Percentiles rank a stretch among this genome's conserved stretches.
Conservation (phyloP, 2,113 vertebrate species). For the Oryzias javanicus region DNA sequence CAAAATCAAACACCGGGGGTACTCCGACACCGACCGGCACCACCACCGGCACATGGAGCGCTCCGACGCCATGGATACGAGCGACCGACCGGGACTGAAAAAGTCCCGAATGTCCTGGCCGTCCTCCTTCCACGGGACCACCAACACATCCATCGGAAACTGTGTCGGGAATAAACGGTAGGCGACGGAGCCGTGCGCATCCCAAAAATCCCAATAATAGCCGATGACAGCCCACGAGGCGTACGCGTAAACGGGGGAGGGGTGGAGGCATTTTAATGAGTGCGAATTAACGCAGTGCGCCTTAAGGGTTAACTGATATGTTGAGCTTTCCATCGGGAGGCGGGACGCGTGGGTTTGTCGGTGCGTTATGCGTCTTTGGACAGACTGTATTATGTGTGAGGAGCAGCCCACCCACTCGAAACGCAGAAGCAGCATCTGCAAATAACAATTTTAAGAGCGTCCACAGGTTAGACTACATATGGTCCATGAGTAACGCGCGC, state of each 20-base stretch:
- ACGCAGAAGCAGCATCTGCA: constrained; percentile 47
- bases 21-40: constrained; percentile 85
- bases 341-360: constrained; percentile 73
- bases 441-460: constrained; percentile 32
- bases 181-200: constrained; percentile 32
- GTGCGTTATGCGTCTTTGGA: constrained; percentile 72
- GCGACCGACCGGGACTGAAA: constrained; percentile 89
- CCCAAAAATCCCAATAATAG: constrained; percentile 60
- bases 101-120: constrained; percentile 96
- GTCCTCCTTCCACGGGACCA: constrained; percentile 90
- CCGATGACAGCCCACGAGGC: constrained; percentile 53
- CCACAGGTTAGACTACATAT: constrained; percentile 39
- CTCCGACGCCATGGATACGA: constrained; percentile 90
- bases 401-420: constrained; percentile 63
- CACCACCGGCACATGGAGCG: constrained; percentile 89
- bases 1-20: constrained; percentile 83
- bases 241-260: constrained; percentile 60
- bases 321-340: constrained; percentile 63
- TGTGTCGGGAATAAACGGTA: constrained; percentile 81
- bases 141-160: constrained; percentile 80
- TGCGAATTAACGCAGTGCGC: constrained; percentile 62
- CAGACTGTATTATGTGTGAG: constrained; percentile 59
- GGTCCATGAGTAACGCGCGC: constrained; percentile 41
- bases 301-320: constrained; percentile 70
- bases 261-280: constrained; percentile 50